These are phyloP conservation scores for Dioctria linearis DNA, from an alignment of 2,888 invertebrate genomes.

Conservation along the genomic window DNA sequence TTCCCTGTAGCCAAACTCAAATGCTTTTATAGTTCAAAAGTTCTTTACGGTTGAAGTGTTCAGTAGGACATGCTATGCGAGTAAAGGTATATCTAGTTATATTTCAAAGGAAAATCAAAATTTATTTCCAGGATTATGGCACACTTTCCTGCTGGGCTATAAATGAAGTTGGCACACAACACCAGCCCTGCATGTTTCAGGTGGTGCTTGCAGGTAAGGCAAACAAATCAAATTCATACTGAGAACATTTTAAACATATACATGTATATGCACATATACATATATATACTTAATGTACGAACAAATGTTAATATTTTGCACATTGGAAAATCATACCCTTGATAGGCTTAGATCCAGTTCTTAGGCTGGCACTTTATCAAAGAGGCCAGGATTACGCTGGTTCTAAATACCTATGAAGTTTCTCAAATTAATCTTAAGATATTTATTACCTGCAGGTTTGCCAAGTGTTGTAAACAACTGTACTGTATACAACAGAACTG, in stretches of 20 bases:
- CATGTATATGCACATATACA: background rate
- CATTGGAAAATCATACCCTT: too few species aligned
- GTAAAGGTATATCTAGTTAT: too few species aligned
- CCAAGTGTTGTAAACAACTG: conserved; percentile 91
- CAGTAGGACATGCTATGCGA: too few species aligned
- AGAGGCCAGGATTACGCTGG: too few species aligned
- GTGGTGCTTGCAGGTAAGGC: conserved; percentile 88
- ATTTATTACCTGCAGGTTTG: conserved; percentile 75
- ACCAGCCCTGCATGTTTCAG: conserved; percentile 89
- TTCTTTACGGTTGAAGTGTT: too few species aligned
- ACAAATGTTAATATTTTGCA: too few species aligned
- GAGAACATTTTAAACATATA: background rate
- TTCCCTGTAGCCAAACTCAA: too few species aligned
- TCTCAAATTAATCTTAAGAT: background rate
- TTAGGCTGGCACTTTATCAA: too few species aligned
- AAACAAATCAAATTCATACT: conserved; percentile 5
- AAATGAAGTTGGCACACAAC: conserved; percentile 87
- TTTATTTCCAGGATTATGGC: conserved; percentile 79
- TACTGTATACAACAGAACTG: conserved; percentile 87
- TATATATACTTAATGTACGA: too few species aligned
- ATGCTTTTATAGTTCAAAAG: too few species aligned
- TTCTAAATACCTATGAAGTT: too few species aligned
- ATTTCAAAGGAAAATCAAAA: background rate
- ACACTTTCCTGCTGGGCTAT: conserved; percentile 89
- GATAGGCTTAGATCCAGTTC: too few species aligned